Base-by-base conservation (phyloP, 2,888 invertebrate genomes). In the Chymomyza amoena region DNA sequence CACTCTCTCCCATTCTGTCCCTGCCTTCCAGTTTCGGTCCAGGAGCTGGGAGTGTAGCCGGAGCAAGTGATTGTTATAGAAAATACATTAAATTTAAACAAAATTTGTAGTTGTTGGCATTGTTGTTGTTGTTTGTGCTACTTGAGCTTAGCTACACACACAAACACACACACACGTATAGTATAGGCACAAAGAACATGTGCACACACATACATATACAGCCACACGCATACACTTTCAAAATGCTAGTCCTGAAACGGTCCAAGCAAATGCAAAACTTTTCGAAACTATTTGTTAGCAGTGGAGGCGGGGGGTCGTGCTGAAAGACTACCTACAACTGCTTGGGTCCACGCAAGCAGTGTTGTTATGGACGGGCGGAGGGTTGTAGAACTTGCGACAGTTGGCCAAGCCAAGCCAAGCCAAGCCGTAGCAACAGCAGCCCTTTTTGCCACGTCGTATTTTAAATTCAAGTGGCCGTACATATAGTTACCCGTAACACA, bases 11-110 rank as follows among this genome's bases (percentile, higher is more conserved):
- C 36, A 9, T 7, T 5, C 36, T 36, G 36, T 36, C 25, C 0
- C 32, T 9, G 32, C 15, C 6, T 51, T n/a, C 13, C 51, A 51
- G 51, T 20, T n/a, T n/a, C 5, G 0, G 54, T 9, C 15, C 16
- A 54, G 54, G 25, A 25, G 25, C 25, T 25, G 25, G 54, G 54
- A 54, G n/a, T 16, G 10, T 20, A n/a, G 20, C 15, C 54, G 5
- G 39, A 15, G 73, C 76, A 71, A 77, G 75, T 83, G 74, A 80
- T 76, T 80, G 78, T 85, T 83, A 89, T 89, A 86, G 90, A 89
- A 90, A 89, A 90, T 87, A 89, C 90, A 89, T 89, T 88, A 88
- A 89, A 87, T 88, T 88, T 87, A 81, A 84, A 84, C 79, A 76
- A 77, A 89, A 89, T 85, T 76, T 78, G 70, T 76, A 75, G 78